A percentile compares a stretch with the other conserved stretches of the same genome.
Evolutionary conservation across 1,140 invertebrate species (phyloP).

Genomic region (Pantala flavescens): DNA sequence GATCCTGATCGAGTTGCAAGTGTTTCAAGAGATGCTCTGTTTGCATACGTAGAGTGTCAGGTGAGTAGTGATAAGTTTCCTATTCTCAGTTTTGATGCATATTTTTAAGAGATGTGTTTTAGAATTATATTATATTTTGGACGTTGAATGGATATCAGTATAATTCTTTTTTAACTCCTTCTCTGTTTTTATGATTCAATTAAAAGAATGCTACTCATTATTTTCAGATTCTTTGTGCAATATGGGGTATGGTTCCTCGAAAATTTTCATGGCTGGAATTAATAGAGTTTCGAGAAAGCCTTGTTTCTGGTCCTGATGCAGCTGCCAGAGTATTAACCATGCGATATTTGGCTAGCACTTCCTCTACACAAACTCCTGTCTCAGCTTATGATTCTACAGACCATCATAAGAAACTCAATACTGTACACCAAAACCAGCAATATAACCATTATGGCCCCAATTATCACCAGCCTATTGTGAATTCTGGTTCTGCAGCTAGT

Average conservation of each 20-base stretch:
- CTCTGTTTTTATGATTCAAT: background rate
- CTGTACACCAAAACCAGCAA: background rate
- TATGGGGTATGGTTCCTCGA: background rate
- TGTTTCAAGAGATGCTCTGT: slow-evolving; percentile 69
- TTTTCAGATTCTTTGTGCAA: slow-evolving; percentile 6
- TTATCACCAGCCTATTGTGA: background rate
- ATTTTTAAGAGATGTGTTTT: slow-evolving; percentile 47
- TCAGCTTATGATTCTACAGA: slow-evolving; percentile 18
- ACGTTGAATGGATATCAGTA: slow-evolving; percentile 26
- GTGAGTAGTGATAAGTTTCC: slow-evolving; percentile 33
- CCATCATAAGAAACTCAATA: background rate
- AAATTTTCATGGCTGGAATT: slow-evolving; percentile 49
- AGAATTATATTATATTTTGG: slow-evolving; percentile 40
- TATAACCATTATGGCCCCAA: background rate
- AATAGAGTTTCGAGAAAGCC: slow-evolving; percentile 49
- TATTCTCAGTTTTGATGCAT: slow-evolving; percentile 28
- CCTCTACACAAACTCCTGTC: slow-evolving; percentile 13
- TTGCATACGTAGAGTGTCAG: slow-evolving; percentile 83
- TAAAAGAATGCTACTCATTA: background rate
- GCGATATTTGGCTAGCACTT: slow-evolving; percentile 29
- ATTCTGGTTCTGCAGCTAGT: background rate
- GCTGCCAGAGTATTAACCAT: slow-evolving; percentile 38
- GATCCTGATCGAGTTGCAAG: slow-evolving; percentile 68
- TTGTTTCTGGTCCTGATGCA: slow-evolving; percentile 47
- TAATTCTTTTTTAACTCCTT: background rate